Base-by-base conservation (phyloP, 1,140 invertebrate species). In the Drosophila sucinea region DNA sequence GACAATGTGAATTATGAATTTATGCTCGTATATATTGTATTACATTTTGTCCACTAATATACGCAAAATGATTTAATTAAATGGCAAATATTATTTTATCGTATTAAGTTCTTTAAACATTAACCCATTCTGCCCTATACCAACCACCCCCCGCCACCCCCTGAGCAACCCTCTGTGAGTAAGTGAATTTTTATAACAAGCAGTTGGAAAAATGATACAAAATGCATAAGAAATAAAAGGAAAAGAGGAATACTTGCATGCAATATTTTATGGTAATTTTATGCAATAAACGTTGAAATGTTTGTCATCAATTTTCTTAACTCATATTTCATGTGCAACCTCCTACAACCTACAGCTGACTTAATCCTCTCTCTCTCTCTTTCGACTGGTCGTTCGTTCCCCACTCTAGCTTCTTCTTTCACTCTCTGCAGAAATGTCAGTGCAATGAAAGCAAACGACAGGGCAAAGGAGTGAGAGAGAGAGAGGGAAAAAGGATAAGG, bases 241-340 rank as follows among this genome's bases (percentile, higher is more conserved):
- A 29, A 41, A 33, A 57, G 67, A 65, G 67, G 70, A 75, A 73
- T 70, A 74, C 77, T 87, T 65, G 67, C 77, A 67, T 76, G 76
- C 80, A 80, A 87, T 89, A 87, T 83, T 87, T 87, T 87, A 87
- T 89, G 84, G 83, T 87, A 87, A 87, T 87, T 89, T 87, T 89
- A 87, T 87, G 83, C 84, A 87, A 87, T 87, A 89, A 87, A 83
- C 83, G 84, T 83, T 83, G 83, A 87, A 87, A 87, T 87, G 83
- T 87, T 87, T 87, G 83, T 87, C 83, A 87, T 87, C 83, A 87
- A 89, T 87, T 87, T 87, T 87, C 83, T 87, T 80, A 89, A 89
- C 83, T 87, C 83, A 89, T 87, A 83, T 87, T 87, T 87, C 83
- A 89, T 86, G 83, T 86, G 83, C 83, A 70, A 75, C 47, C 32